A percentile compares a stretch with the other conserved stretches of the same genome.
phyloP scores from a whole-genome alignment of 2,888 invertebrate species.

The Protonemura montana region DNA sequence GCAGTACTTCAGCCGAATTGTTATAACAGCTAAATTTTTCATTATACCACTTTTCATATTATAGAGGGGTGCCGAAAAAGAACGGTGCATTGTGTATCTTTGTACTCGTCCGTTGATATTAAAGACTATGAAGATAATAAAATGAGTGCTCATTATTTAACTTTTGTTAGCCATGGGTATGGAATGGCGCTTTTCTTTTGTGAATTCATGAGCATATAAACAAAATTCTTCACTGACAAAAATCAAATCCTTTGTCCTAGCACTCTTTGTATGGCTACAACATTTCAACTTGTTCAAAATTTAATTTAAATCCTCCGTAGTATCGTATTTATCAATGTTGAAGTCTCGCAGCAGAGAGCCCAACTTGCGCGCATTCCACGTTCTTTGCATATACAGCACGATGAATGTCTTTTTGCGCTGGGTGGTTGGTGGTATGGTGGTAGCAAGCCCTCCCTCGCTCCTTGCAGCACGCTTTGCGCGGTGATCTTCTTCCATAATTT shows the following conservation, averaged over 20 bases:
- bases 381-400: not conserved
- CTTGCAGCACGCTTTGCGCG: not conserved
- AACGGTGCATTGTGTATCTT: constrained; percentile 4
- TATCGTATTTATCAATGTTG: constrained; percentile 46
- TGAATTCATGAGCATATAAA: constrained; percentile 28
- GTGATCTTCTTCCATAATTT: constrained; percentile 45
- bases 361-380: constrained; percentile 23
- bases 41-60: constrained; percentile 18
- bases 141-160: constrained; percentile 37
- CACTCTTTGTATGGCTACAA: constrained; percentile 35
- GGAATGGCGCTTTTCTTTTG: constrained; percentile 36
- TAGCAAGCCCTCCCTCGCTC: not conserved
- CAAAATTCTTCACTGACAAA: constrained; percentile 41
- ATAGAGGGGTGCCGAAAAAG: not conserved
- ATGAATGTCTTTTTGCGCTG: constrained; percentile 30
- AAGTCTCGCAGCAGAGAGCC: constrained; percentile 14
- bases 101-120: constrained; percentile 4
- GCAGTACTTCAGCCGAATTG: not conserved
- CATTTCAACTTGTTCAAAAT: constrained; percentile 45
- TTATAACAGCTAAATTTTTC: not conserved
- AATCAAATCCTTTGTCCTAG: constrained; percentile 32
- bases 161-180: constrained; percentile 16
- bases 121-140: constrained; percentile 26
- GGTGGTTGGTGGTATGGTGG: not conserved
- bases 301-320: constrained; percentile 44